Base-by-base conservation (phyloP, 2,888 invertebrate genomes). In the Acholoe squamosa region DNA sequence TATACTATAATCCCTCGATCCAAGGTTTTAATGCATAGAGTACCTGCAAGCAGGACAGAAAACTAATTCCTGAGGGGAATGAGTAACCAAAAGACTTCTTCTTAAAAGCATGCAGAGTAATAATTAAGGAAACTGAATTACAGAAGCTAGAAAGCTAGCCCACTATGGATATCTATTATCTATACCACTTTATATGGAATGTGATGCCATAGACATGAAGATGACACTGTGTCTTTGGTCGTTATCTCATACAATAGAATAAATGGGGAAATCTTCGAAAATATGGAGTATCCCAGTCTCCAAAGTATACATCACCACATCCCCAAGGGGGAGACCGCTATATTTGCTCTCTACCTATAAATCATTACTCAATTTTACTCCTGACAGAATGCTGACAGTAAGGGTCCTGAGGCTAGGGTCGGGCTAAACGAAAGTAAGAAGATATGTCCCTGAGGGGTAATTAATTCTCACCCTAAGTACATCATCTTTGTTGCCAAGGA, bases 351-450 rank as follows among this genome's bases (percentile, higher is more conserved):
- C 22, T 61, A n/a, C n/a, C 19, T 19, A 61, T 61, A n/a, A 61
- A 61, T 61, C 61, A 61, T 61, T n/a, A n/a, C 61, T 61, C 19
- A n/a, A 61, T 61, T 19, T 61, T 61, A 61, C 61, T 61, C 61
- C 12, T 61, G 61, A 61, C n/a, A n/a, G 22, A 0, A 19, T 61
- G 14, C 61, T 61, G 61, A 61, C 61, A 61, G 61, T n/a, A 43
- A n/a, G 61, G 61, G 61, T 14, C 61, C 61, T 61, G 22, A 19
- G 61, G 61, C 22, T n/a, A 19, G 61, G 22, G 19, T 61, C 61
- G n/a, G 22, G 19, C n/a, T 19, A 7, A 61, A 61, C 61, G 12
- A 61, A 19, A n/a, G 22, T 0, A 3, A 19, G 61, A 61, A n/a
- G 14, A 43, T 19, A 61, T 61, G 61, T 61, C 61, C 61, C n/a